Evolutionary conservation across 2,797 vertebrate species (phyloP).

Genomic region (Lepilemur ruficaudatus): DNA sequence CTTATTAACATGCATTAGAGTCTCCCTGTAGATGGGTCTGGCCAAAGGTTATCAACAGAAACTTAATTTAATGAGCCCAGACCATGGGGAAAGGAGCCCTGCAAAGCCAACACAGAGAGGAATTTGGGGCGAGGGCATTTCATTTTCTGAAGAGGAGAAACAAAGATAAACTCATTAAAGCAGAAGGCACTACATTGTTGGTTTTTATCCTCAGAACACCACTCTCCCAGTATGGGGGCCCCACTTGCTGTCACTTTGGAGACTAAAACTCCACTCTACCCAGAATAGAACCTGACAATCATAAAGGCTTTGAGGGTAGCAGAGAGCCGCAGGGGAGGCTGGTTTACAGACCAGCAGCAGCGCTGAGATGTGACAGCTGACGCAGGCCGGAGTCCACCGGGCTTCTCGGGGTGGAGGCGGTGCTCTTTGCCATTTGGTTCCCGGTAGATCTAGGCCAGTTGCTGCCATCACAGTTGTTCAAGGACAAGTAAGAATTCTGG

Average conservation of each 20-base stretch:
- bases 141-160: slow-evolving; percentile 68
- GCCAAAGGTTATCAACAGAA: slow-evolving; percentile 69
- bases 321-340: neutral
- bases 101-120: slow-evolving; percentile 38
- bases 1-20: slow-evolving; percentile 70
- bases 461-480: rapidly evolving
- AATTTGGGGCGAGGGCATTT: slow-evolving; percentile 64
- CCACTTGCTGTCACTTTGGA: neutral
- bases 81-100: slow-evolving; percentile 43
- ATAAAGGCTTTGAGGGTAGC: neutral
- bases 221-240: neutral
- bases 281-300: neutral
- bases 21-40: slow-evolving; percentile 60
- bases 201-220: slow-evolving; percentile 38
- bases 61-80: slow-evolving; percentile 74
- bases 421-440: neutral
- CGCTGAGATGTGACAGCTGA: neutral
- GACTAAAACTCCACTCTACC: neutral
- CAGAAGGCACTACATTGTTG: slow-evolving; percentile 22
- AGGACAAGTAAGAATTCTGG: neutral
- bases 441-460: neutral
- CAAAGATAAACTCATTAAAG: slow-evolving; percentile 73
- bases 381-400: neutral
- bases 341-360: neutral
- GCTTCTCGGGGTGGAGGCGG: neutral